Evolutionary conservation across 30 jellyfish, hydroid and myxozoan species (phyloP), one percentile per base, ranked within the genome.

Genomic region (Chrysaora quinquecirrha): DNA sequence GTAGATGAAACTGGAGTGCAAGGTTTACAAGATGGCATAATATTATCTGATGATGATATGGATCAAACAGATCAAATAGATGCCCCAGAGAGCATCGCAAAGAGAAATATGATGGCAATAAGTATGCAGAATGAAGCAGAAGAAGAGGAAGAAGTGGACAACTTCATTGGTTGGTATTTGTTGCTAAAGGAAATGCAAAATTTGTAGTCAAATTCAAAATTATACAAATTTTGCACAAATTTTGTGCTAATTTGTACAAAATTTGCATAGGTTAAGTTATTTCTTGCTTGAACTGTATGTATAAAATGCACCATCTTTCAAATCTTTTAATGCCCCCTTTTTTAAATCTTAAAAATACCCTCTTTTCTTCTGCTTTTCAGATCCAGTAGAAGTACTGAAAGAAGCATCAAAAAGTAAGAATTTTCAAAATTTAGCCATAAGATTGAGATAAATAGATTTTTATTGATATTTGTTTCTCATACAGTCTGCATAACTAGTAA

Each of bases 341-440:
- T n/a, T n/a, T n/a, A n/a, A n/a, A n/a, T n/a, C n/a, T n/a, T n/a
- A n/a, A n/a, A n/a, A n/a, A 31, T 9, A 11, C 3, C 11, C n/a
- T 31, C n/a, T 16, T 9, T 60, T 29, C 31, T 56, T 68, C 28
- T 50, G 72, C 29, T 32, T 71, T 72, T 7, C 65, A 90, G 97
- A 90, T 79, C 97, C 97, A 3, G 89, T 90, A 9, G 97, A 90
- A 54, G 97, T 90, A 60, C 78, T 90, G 58, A 84, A 78, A 69
- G 80, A 85, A 52, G 93, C 97, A 34, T 88, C 97, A 2, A 84
- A 90, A 71, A 90, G 97, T 90, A 64, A 76, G 97, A 33, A 11
- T 47, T 1, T n/a, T 31, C n/a, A 33, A 33, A 72, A 52, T 20
- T 73, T 24, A 19, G 0, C 21, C 21, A 3, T 20, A 20, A 34